A percentile compares a stretch with the other conserved stretches of the same genome.
Conservation (phyloP, 1,140 invertebrate genomes). For the Drosophila ogumai region DNA sequence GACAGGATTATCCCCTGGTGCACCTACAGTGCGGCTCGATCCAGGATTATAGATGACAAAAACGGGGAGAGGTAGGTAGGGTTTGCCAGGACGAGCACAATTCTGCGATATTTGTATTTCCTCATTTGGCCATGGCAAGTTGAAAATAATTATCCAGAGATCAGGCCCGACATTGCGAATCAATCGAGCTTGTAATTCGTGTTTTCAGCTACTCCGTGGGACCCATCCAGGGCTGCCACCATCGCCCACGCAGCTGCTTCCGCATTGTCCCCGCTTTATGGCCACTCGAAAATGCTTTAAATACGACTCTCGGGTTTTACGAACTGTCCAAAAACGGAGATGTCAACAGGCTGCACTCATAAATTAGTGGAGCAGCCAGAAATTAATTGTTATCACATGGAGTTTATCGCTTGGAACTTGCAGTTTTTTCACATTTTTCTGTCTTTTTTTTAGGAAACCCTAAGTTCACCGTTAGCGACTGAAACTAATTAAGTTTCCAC, state of each 20-base stretch:
- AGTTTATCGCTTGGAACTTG: constrained; percentile 63
- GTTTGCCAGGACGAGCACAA: neutral
- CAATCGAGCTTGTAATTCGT: constrained; percentile 77
- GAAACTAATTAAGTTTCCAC: constrained; percentile 81
- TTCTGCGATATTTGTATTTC: constrained; percentile 30
- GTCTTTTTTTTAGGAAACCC: neutral
- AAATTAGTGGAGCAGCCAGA: constrained; percentile 62
- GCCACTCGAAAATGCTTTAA: constrained; percentile 34
- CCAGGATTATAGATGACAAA: constrained; percentile 71
- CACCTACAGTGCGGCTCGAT: constrained; percentile 40
- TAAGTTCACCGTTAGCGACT: constrained; percentile 41
- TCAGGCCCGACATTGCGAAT: constrained; percentile 56
- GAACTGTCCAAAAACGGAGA: constrained; percentile 70
- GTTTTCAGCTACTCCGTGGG: neutral
- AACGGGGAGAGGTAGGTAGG: constrained; percentile 19
- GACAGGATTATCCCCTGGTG: constrained; percentile 62
- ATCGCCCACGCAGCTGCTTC: constrained; percentile 48
- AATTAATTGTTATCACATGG: constrained; percentile 75
- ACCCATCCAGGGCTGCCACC: neutral
- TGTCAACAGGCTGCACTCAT: constrained; percentile 77
- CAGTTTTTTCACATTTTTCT: constrained; percentile 30
- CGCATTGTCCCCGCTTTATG: constrained; percentile 51
- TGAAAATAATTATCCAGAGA: constrained; percentile 51
- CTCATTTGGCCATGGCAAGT: constrained; percentile 19
- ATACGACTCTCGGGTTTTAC: constrained; percentile 40